Evolutionary conservation across 2,888 invertebrate genomes (phyloP), one percentile per base, ranked within the genome.

Genomic region (Hoplodrina ambigua): DNA sequence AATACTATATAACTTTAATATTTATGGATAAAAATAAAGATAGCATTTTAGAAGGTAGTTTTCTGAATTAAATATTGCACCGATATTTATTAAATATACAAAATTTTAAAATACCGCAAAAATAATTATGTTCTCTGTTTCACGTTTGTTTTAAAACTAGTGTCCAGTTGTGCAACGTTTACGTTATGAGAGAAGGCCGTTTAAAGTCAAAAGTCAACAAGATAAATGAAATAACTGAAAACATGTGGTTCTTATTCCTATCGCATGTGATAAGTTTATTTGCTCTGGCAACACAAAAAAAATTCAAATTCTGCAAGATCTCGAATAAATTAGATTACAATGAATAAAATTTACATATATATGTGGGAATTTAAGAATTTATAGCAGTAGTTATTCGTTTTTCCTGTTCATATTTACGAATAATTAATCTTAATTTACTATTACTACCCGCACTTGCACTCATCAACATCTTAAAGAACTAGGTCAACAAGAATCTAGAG

Each of bases 121-220:
- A 56, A 50, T 15, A n/a, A 11, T 15, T 20, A 53, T 25, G 52
- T 60, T 65, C 57, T 33, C 56, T 4, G 77, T 65, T 79, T 72
- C 67, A 74, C 56, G 72, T 46, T 72, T 73, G 70, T 76, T 73
- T 74, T 73, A 55, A 61, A 63, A 83, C 82, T 83, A 72, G 3
- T 62, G 78, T 58, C 78, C 74, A 62, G 30, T 64, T 50, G 58
- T 56, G 15, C 19, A 56, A 20, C 7, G 33, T 56, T 54, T 69
- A 55, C 56, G 19, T 10, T 53, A 59, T 62, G 50, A 55, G 61
- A 75, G 80, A 87, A 86, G 87, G 87, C 85, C 83, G 80, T 68
- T 15, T 79, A 69, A 85, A 90, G 92, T 92, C 91, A 92, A 90
- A 91, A 84, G 93, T 93, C 92, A 93, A 93, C 84, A 93, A 90